Evolutionary conservation across 37 sponge, comb jelly and placozoan genomes (phyloP), one percentile per base, ranked within the genome.

Genomic region (Geodia barretti): DNA sequence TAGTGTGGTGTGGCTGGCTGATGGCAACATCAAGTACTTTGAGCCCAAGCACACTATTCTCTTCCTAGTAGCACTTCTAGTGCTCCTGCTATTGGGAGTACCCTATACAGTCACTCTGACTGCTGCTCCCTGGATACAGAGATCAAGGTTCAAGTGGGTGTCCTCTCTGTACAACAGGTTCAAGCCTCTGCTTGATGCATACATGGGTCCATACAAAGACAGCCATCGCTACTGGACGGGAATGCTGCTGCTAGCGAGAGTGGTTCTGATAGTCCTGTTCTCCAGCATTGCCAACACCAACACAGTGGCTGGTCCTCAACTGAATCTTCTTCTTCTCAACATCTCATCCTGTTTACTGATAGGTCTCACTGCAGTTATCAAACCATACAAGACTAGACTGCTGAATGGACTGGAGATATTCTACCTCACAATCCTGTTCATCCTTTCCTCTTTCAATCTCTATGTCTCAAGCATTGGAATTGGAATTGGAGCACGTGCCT

Each of bases 21-120:
- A 77, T 36, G 39, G 61, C 4, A 77, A 62, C 39, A 17, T 77
- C 8, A 4, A n/a, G 32, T 77, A 64, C 20, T 61, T 60, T 7
- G 32, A 36, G 7, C 24, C 78, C 8, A 77, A 77, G 30, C 78
- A 77, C 29, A 23, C 58, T 8, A 9, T n/a, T 20, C 64, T 77
- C 35, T 26, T 60, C 3, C 5, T 61, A 5, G 42, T 77, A 7
- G 64, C 38, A 62, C n/a, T 63, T 25, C 11, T 14, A 17, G 54
- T 14, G 11, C 14, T 47, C 7, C 54, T 47, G 11, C 14, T 47
- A 7, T 14, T 47, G 11, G 7, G 54, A 14, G 11, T 47, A 7
- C 54, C 54, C 54, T 47, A 47, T 14, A 47, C 54, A 17, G 11
- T 47, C 54, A 7, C 14, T 47, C 54, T 47, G 14, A 7, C 14